Base-by-base conservation (phyloP, 2,888 invertebrate genomes). In the Volucella zonaria region DNA sequence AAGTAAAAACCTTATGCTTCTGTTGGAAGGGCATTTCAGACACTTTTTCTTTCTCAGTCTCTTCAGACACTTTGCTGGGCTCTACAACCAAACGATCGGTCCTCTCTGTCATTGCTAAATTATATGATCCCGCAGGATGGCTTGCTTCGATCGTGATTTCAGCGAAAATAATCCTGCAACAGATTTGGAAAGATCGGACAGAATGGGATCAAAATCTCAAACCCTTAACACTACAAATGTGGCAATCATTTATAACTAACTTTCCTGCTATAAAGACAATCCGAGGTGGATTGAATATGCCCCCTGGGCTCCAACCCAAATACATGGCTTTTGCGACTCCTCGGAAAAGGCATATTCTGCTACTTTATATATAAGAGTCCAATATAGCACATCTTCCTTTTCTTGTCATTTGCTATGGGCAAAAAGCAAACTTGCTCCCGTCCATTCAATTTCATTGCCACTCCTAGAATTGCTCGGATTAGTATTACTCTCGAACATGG, bases 101-200 rank as follows among this genome's bases (percentile, higher is more conserved):
- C 38, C 45, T 86, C n/a, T 70, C 81, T 0, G 40, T 56, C 4
- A 80, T 85, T 12, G 54, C 73, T 11, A 76, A 71, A 47, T 12
- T 79, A 0, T 75, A 66, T 38, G 79, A 83, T 45, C 70, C 76
- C 10, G 31, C 38, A 1, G 83, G 76, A 8, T 80, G 76, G 76
- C 49, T 58, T 14, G 70, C 58, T 0, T 49, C 58, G 0, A n/a
- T 58, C 8, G n/a, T 70, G 12, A 12, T 70, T 14, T 15, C 38
- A 8, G 58, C 23, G 1, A 70, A 70, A 14, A 40, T 70, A 3
- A 14, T 68, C 6, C 18, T 61, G 49, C 70, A 71, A 51, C 51
- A 59, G 42, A 59, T 71, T 31, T 71, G 70, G 70, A 59, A 49
- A 10, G 77, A 68, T 4, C 23, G 31, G 40, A 78, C 59, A 2